Percentiles rank a stretch among this genome's conserved stretches.
Evolutionary conservation across 2,113 vertebrate species (phyloP).

Genomic region (Zosterops borbonicus): DNA sequence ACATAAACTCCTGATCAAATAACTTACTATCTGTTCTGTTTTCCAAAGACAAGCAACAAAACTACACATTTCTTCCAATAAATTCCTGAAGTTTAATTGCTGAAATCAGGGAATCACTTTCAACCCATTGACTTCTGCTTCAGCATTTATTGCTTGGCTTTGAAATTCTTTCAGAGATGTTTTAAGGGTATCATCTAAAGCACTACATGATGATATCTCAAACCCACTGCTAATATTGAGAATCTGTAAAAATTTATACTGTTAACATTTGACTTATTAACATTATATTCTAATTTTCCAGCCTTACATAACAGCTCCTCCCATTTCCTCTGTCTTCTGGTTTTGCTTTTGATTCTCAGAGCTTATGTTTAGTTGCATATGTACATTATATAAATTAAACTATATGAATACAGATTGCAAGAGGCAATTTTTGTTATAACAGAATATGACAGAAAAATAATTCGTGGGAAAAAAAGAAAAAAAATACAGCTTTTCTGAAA

Average conservation of each 20-base stretch:
- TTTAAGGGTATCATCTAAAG: neutral
- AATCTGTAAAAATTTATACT: neutral
- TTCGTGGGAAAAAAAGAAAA: neutral
- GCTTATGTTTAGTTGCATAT: neutral
- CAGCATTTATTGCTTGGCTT: neutral
- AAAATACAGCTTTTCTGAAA: neutral
- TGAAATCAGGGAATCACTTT: neutral
- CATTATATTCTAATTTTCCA: neutral
- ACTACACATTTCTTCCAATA: neutral
- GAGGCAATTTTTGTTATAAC: fast-evolving
- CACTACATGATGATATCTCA: neutral
- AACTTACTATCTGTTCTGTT: neutral
- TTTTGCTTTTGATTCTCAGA: neutral
- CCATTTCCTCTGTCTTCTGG: neutral
- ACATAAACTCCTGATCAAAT: neutral
- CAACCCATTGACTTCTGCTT: neutral
- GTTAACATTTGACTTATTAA: neutral
- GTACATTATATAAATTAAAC: neutral
- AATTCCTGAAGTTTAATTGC: neutral
- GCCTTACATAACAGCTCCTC: neutral
- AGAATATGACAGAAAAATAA: neutral
- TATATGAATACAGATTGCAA: neutral
- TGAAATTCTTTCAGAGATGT: neutral
- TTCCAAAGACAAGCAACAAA: neutral
- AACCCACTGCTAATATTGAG: neutral